These are phyloP conservation scores for Incurvaria masculella DNA, from an alignment of 2,888 invertebrate species.

Conservation along the genomic window DNA sequence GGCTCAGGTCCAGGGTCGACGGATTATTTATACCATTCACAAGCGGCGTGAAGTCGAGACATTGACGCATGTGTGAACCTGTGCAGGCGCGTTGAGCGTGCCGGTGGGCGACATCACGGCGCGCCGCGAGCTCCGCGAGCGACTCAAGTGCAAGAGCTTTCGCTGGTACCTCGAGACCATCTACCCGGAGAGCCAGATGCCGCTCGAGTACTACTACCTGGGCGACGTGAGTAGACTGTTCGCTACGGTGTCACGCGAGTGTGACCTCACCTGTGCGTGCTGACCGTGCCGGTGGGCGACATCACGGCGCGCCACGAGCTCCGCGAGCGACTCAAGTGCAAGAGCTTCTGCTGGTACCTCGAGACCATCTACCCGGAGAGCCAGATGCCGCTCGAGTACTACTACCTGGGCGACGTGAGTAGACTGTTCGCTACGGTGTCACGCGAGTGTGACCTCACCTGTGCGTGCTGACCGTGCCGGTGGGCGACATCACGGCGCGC, in stretches of 20 bases:
- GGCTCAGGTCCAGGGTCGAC: no score
- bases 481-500: slow-evolving; percentile 87
- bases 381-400: slow-evolving; percentile 96
- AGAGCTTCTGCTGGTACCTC: slow-evolving; percentile 97
- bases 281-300: slow-evolving; percentile 89
- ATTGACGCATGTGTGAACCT: no score
- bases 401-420: slow-evolving; percentile 91
- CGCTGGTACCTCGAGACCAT: slow-evolving; percentile 98
- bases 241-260: no score
- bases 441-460: no score
- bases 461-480: slow-evolving; percentile 79
- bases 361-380: slow-evolving; percentile 98
- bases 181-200: slow-evolving; percentile 98
- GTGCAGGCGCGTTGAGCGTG: slow-evolving; percentile 84
- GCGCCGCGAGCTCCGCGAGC: slow-evolving; percentile 72
- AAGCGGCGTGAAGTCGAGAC: no score
- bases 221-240: slow-evolving; percentile 90
- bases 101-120: slow-evolving; percentile 89
- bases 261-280: slow-evolving; percentile 50
- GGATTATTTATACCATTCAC: no score
- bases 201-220: slow-evolving; percentile 90
- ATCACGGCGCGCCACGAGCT: slow-evolving; percentile 76
- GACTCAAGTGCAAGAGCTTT: slow-evolving; percentile 96
- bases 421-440: no score
- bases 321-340: slow-evolving; percentile 86